Conservation (phyloP, 2,113 vertebrate species). For the Laticauda laticaudata region DNA sequence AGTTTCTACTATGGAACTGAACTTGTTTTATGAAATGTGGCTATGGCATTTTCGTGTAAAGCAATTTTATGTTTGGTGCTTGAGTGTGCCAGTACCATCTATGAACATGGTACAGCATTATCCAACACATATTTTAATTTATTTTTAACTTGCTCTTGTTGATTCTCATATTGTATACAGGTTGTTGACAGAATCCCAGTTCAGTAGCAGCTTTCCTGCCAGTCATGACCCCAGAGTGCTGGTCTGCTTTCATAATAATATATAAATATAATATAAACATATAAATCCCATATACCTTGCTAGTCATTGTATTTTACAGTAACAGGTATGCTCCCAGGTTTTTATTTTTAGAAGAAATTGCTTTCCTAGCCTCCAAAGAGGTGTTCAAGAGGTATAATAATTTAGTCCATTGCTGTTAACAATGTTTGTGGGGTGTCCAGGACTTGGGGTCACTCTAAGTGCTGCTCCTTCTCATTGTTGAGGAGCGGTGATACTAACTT, state of each 20-base stretch:
- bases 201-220: not conserved
- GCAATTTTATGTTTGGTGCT: not conserved
- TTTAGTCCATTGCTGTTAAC: constrained; percentile 47
- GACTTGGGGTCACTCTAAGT: constrained; percentile 43
- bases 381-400: constrained; percentile 48
- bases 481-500: constrained; percentile 57
- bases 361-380: not conserved
- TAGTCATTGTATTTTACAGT: not conserved
- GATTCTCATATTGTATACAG: not conserved
- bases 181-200: not conserved
- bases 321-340: too few relatives aligned
- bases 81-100: not conserved
- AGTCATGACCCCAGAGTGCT: not conserved
- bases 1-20: not conserved
- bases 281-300: not conserved
- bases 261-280: not conserved
- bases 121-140: not conserved
- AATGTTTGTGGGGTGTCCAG: constrained; percentile 50
- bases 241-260: not conserved
- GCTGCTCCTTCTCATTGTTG: constrained; percentile 40
- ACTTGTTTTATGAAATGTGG: not conserved
- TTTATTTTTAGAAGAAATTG: not conserved
- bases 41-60: not conserved
- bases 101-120: not conserved
- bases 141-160: not conserved